Evolutionary conservation across 2,888 invertebrate genomes (phyloP).

Genomic region (Strigamia crassipes): DNA sequence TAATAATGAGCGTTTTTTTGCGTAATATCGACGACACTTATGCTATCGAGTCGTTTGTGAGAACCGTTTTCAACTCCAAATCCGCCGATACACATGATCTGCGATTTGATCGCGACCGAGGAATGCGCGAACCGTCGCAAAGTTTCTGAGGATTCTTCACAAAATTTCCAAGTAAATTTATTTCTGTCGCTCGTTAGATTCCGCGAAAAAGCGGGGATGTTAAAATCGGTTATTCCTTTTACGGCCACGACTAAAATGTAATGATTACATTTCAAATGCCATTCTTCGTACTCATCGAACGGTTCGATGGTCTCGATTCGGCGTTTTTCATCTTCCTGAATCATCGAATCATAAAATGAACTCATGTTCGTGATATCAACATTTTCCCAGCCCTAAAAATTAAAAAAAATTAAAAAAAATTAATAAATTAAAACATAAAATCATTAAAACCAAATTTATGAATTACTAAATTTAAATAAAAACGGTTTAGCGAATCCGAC

Average conservation of each 20-base stretch:
- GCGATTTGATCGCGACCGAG: background rate
- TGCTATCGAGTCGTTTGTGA: background rate
- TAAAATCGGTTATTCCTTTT: background rate
- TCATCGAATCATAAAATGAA: constrained; percentile 50
- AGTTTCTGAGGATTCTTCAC: background rate
- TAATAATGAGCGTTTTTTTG: background rate
- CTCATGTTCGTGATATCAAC: constrained; percentile 58
- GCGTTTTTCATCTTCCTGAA: background rate
- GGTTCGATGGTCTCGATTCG: constrained; percentile 56
- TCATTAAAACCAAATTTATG: constrained; percentile 8
- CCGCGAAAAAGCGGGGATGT: constrained; percentile 27
- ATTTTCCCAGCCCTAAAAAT: constrained; percentile 57
- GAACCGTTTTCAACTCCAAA: background rate
- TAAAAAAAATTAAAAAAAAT: background rate
- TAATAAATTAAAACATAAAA: background rate
- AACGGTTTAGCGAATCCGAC: constrained; percentile 57
- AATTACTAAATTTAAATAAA: constrained; percentile 56
- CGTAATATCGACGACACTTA: background rate
- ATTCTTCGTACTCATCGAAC: constrained; percentile 64
- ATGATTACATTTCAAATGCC: constrained; percentile 62
- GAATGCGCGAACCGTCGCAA: constrained; percentile 26
- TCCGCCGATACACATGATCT: background rate
- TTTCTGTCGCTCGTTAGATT: constrained; percentile 47
- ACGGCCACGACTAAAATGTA: constrained; percentile 60
- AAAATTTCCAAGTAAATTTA: background rate